Evolutionary conservation across 1,140 invertebrate genomes (phyloP).

Genomic region (Heterodera carotae): DNA sequence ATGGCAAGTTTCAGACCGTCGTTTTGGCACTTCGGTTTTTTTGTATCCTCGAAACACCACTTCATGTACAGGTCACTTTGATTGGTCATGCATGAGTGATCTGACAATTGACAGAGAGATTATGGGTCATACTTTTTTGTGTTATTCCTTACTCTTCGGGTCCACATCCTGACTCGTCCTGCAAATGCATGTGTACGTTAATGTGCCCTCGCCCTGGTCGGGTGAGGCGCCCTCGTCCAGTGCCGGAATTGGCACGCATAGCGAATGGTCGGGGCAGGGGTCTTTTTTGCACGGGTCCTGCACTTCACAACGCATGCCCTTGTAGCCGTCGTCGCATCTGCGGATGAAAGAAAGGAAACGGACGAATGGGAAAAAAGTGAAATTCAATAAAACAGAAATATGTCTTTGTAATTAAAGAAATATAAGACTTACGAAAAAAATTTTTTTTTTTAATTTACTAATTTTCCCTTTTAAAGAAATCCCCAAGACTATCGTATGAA

Average conservation of each 20-base stretch:
- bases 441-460: neutral
- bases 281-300: constrained; percentile 28
- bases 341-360: neutral
- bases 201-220: neutral
- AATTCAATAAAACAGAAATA: too few relatives aligned
- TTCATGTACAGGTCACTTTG: neutral
- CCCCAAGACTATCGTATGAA: too few relatives aligned
- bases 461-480: neutral
- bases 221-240: neutral
- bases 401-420: too few relatives aligned
- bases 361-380: too few relatives aligned
- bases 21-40: constrained; percentile 32
- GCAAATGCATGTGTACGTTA: constrained; percentile 38
- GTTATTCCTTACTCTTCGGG: constrained; percentile 16
- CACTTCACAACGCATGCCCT: constrained; percentile 39
- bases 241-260: constrained; percentile 39
- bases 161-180: constrained; percentile 38
- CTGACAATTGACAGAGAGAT: neutral
- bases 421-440: neutral
- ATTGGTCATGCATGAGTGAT: neutral
- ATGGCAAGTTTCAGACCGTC: constrained; percentile 11
- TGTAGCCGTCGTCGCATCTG: constrained; percentile 36
- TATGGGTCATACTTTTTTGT: too few relatives aligned
- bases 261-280: constrained; percentile 32
- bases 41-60: constrained; percentile 15